phyloP scores from a whole-genome alignment of 2,797 vertebrate genomes.

The Enteromius mattozi region DNA sequence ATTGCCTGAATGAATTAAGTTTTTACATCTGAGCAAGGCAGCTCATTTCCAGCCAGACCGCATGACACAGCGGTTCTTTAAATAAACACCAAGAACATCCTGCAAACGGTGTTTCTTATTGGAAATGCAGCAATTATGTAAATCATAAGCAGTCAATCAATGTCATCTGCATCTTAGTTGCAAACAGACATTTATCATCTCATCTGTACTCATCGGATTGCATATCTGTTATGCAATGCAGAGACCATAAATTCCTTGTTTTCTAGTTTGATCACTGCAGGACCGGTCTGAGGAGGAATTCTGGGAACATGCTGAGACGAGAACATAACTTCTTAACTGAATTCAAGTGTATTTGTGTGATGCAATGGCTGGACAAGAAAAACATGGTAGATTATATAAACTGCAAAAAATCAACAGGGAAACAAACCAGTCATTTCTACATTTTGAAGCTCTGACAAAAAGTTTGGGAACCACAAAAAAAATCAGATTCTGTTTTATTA shows the following conservation, averaged over 20 bases:
- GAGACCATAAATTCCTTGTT: constrained; percentile 61
- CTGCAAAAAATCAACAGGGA: neutral
- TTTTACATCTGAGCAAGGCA: neutral
- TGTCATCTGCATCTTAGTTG: constrained; percentile 24
- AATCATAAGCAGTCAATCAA: constrained; percentile 43
- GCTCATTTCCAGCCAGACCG: neutral
- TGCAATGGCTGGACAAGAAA: constrained; percentile 63
- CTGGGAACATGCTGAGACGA: constrained; percentile 64
- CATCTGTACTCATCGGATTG: constrained; percentile 15
- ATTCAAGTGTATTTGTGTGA: constrained; percentile 70
- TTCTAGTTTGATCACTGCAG: constrained; percentile 57
- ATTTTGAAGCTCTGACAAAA: neutral
- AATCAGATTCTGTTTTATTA: neutral
- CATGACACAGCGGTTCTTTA: constrained; percentile 16
- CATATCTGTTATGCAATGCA: constrained; percentile 62
- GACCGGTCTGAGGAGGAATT: constrained; percentile 62
- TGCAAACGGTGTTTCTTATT: constrained; percentile 4
- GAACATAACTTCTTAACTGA: constrained; percentile 61
- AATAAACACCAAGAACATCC: constrained; percentile 33
- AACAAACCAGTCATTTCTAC: neutral
- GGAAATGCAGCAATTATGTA: constrained; percentile 18
- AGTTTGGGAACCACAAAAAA: neutral
- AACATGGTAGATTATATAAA: constrained; percentile 21
- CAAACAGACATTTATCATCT: constrained; percentile 37
- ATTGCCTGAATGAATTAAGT: neutral